phyloP scores from a whole-genome alignment of 2,113 vertebrate genomes.

The Chascanopsetta lugubris region DNA sequence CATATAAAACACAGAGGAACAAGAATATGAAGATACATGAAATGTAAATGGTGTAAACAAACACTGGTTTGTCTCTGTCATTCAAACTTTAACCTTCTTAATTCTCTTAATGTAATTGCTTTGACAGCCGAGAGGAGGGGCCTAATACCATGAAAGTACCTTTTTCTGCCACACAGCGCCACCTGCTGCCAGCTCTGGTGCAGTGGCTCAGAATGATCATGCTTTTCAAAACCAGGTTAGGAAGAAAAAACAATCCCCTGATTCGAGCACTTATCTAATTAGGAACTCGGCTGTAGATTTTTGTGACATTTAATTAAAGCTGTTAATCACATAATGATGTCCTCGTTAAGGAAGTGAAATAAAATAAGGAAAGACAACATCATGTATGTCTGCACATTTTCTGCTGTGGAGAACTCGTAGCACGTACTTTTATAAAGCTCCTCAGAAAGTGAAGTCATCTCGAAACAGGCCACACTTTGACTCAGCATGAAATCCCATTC shows the following conservation, averaged over 20 bases:
- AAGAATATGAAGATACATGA: too few species aligned
- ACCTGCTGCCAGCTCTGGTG: too few species aligned
- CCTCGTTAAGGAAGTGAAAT: background rate
- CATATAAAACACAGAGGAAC: too few species aligned
- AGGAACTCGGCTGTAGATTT: conserved; percentile 5
- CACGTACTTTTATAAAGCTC: background rate
- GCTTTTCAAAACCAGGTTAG: conserved; percentile 1
- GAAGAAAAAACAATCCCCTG: background rate
- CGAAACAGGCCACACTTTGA: background rate
- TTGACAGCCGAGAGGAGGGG: too few species aligned
- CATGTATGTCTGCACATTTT: background rate
- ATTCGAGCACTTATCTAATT: background rate
- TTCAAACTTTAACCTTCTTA: too few species aligned
- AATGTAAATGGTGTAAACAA: too few species aligned
- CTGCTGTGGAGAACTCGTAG: background rate
- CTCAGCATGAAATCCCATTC: conserved; percentile 11
- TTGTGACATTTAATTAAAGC: conserved; percentile 13
- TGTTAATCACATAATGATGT: conserved; percentile 8
- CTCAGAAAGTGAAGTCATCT: background rate
- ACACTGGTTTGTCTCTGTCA: too few species aligned
- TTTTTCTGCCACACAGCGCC: too few species aligned
- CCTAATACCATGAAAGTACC: too few species aligned
- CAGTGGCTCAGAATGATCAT: background rate
- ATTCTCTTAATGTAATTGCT: too few species aligned
- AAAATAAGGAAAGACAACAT: background rate